Evolutionary conservation across 2,888 invertebrate genomes (phyloP), one percentile per base, ranked within the genome.

Genomic region (Dicranocentrus wangi): DNA sequence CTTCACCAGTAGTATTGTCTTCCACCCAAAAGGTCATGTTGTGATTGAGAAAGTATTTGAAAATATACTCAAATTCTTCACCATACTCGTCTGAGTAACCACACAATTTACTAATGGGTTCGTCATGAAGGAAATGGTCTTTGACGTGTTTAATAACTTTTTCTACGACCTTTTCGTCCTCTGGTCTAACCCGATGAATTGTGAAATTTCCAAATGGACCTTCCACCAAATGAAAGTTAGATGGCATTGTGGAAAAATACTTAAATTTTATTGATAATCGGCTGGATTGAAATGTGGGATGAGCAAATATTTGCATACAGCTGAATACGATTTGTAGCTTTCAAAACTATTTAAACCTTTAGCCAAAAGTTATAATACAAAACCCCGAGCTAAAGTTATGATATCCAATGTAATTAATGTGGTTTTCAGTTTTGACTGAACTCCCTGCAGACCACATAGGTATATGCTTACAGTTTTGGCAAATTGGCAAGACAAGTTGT

Each of bases 11-110:
- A 10, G 27, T 39, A 32, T 53, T 78, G 17, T 78, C 61, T 3
- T 70, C 43, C 2, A 69, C 69, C 42, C 69, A 27, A 27, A 78
- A 78, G 39, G 63, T 63, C 65, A 78, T 21, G 13, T 70, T 47
- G 17, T 47, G 19, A 10, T n/a, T 13, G 7, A 68, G 51, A 39
- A 69, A 69, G 39, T 55, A 19, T 19, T 27, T 43, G 27, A 43
- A 68, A 5, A 63, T 7, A 13, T n/a, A 13, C 3, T 19, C 43
- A 28, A 70, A 70, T 28, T 78, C 78, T 17, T 71, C 28, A 1
- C 21, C 28, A 53, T 70, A 70, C 21, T 53, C 53, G 17, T 78
- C 70, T 8, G 60, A 21, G 25, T 60, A 47, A 1, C 32, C 65
- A 13, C 60, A 5, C 1, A 70, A 25, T 2, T 43, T 32, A 25